Evolutionary conservation across 2,888 invertebrate genomes (phyloP).

Genomic region (Omphaloscelis lunosa): DNA sequence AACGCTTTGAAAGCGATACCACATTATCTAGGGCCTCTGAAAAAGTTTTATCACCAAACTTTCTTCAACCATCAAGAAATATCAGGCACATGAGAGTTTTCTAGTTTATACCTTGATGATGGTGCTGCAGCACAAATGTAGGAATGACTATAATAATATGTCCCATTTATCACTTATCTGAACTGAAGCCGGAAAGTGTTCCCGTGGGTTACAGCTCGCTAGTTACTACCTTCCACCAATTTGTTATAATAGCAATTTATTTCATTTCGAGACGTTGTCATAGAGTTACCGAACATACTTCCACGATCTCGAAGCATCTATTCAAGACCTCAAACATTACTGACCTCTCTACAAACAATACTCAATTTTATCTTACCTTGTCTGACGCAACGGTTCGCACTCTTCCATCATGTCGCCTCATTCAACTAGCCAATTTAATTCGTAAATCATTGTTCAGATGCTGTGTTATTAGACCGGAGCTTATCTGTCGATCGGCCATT

Average conservation of each 20-base stretch:
- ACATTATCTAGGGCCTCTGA: neutral
- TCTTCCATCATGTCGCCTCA: slow-evolving; percentile 46
- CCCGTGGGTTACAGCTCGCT: neutral
- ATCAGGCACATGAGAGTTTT: neutral
- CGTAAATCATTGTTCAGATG: slow-evolving; percentile 55
- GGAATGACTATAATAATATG: neutral
- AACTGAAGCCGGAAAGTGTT: too few species aligned
- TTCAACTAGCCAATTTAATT: slow-evolving; percentile 47
- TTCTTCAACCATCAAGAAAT: neutral
- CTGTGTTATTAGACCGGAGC: slow-evolving; percentile 50
- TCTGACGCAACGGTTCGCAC: slow-evolving; percentile 57
- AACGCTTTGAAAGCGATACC: neutral
- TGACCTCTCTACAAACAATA: slow-evolving; percentile 50
- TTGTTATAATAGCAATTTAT: neutral
- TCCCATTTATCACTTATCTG: too few species aligned
- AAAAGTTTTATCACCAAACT: neutral
- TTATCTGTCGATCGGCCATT: slow-evolving; percentile 62
- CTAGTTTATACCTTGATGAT: neutral
- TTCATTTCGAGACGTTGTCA: neutral
- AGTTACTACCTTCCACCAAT: neutral
- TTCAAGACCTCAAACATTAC: slow-evolving; percentile 5
- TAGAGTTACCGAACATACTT: neutral
- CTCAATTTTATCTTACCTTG: slow-evolving; percentile 46
- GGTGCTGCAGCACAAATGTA: too few species aligned
- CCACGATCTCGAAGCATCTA: slow-evolving; percentile 12